A percentile compares a stretch with the other conserved stretches of the same genome.
These are phyloP conservation scores for Triplophysa rosa DNA, from an alignment of 2,113 vertebrate genomes.

Conservation along the genomic window DNA sequence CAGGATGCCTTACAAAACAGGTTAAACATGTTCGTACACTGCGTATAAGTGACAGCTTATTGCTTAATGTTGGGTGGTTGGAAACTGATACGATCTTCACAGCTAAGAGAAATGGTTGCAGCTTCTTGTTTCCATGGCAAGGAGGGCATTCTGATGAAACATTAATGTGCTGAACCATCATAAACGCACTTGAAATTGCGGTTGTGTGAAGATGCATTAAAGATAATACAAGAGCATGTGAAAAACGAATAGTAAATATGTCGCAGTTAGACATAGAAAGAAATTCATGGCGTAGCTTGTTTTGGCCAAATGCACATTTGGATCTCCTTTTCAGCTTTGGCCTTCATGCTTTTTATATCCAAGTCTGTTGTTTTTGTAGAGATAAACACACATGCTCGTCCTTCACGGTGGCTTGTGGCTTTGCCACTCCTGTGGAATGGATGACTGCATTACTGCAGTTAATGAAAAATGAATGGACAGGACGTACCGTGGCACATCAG, in stretches of 20 bases:
- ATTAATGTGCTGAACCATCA: background rate
- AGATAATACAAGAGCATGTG: background rate
- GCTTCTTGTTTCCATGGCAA: background rate
- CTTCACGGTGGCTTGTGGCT: constrained; percentile 1
- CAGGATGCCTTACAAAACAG: background rate
- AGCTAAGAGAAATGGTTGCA: background rate
- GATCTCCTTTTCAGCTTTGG: background rate
- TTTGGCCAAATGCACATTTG: background rate
- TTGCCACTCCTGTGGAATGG: constrained; percentile 1
- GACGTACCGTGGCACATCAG: constrained; percentile 55
- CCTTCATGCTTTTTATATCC: background rate
- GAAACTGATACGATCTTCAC: background rate
- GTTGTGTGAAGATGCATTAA: background rate
- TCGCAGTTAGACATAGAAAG: background rate
- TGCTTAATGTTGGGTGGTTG: background rate
- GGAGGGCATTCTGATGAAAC: background rate
- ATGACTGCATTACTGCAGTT: constrained; percentile 67
- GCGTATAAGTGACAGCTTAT: background rate
- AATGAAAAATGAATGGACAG: constrained; percentile 75
- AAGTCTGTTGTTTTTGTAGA: too few species aligned
- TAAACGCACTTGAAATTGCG: constrained; percentile 1
- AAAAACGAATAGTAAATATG: background rate
- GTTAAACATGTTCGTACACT: constrained; percentile 1
- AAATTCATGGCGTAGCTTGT: background rate
- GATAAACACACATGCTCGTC: background rate